These are phyloP conservation scores for Stegostoma tigrinum DNA, from an alignment of 2,113 vertebrate species.

Conservation along the genomic window DNA sequence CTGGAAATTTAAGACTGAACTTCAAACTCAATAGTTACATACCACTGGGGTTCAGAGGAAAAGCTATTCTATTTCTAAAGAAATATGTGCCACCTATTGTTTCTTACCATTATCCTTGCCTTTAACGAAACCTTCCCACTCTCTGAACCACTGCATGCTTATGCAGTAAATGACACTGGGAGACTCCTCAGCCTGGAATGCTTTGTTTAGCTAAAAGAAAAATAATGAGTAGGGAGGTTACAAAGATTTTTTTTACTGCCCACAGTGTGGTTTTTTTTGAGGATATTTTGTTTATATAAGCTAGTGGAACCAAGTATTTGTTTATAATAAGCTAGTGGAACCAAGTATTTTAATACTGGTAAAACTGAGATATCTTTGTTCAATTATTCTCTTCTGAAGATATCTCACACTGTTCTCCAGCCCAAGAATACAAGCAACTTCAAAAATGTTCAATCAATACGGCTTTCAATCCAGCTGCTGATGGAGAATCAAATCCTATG, in stretches of 20 bases:
- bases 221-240: not conserved
- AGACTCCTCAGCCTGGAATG: constrained; percentile 93
- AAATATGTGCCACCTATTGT: fast-evolving
- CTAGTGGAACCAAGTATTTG: not conserved
- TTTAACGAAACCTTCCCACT: constrained; percentile 97
- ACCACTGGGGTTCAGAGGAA: not conserved
- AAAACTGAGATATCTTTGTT: not conserved
- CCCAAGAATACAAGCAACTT: not conserved
- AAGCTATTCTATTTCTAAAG: not conserved
- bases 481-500: not conserved
- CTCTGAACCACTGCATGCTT: constrained; percentile 99
- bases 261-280: not conserved
- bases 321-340: not conserved
- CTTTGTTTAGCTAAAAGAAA: constrained; percentile 82
- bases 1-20: too few species aligned
- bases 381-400: not conserved
- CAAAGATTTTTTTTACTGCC: not conserved
- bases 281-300: not conserved
- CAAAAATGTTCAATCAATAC: not conserved
- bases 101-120: constrained; percentile 85
- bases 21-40: not conserved
- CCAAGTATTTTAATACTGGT: not conserved
- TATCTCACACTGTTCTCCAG: not conserved
- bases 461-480: not conserved
- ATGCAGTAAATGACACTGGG: constrained; percentile 86